Evolutionary conservation across 2,888 invertebrate genomes (phyloP), one percentile per base, ranked within the genome.

Genomic region (Strigamia transsilvanica): DNA sequence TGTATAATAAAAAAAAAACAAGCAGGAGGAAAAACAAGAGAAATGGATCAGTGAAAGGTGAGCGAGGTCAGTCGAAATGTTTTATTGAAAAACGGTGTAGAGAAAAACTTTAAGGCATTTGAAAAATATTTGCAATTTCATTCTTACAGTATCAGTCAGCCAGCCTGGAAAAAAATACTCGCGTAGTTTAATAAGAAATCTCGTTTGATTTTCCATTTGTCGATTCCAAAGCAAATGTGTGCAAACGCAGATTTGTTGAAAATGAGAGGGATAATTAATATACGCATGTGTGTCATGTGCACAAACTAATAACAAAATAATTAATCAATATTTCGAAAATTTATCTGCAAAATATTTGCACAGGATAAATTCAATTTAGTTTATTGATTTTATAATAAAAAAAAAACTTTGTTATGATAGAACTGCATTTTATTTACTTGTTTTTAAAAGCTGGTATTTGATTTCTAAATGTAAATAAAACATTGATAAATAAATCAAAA

Each of bases 261-360:
- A 32, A 3, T 73, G 73, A 27, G 13, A 73, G 32, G 73, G 73
- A 38, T 73, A 73, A 73, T 73, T 73, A 73, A 73, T 73, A 73
- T 73, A 73, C 73, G 73, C 27, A 15, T 73, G 73, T n/a, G 73
- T 73, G 73, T 73, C 73, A 73, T 73, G 73, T 73, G 73, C 73
- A 73, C 73, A 73, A 73, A 73, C 73, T 73, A 73, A 73, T 73
- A 73, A 27, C 73, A 73, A 73, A 73, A 73, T 73, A 73, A 73
- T 23, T 27, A 73, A 73, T 73, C 73, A 73, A 73, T 73, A 73
- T 73, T 73, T 32, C 23, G 18, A 1, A 27, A 73, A 32, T 73
- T 73, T 73, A 73, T 61, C 61, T 12, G 2, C 38, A 38, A 73
- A 73, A 73, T 73, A 56, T 56, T 56, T 18, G 18, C 4, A 6